Base-by-base conservation (phyloP, 2,888 invertebrate species). In the Pachycephus smyrnensis region DNA sequence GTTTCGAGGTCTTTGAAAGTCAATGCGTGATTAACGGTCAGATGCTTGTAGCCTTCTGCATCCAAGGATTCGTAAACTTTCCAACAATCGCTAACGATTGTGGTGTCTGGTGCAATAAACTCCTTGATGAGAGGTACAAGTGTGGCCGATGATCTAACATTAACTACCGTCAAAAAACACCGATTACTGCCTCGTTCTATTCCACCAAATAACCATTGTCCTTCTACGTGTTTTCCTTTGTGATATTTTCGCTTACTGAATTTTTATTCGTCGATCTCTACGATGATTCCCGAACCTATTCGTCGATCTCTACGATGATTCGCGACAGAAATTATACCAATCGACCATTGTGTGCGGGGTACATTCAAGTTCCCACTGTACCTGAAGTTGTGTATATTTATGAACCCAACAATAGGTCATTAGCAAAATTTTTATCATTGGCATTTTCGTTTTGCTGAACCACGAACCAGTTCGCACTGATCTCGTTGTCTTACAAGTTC, bases 191-290 rank as follows among this genome's bases (percentile, higher is more conserved):
- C 76, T 12, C 81, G 78, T 55, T 79, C 81, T 3, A 77, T 40
- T n/a, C 76, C 80, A 12, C 80, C 80, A 40, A 81, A 79, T 12
- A 81, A n/a, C n/a, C n/a, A n/a, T n/a, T n/a, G n/a, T n/a, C n/a
- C n/a, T n/a, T n/a, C n/a, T n/a, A n/a, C n/a, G n/a, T n/a, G n/a
- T n/a, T n/a, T n/a, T n/a, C n/a, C n/a, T n/a, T n/a, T n/a, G n/a
- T n/a, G n/a, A n/a, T n/a, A n/a, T n/a, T n/a, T n/a, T n/a, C n/a
- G n/a, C n/a, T n/a, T n/a, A n/a, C n/a, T n/a, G n/a, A n/a, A n/a
- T n/a, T n/a, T n/a, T n/a, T n/a, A n/a, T n/a, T n/a, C n/a, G n/a
- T n/a, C n/a, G n/a, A n/a, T n/a, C n/a, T n/a, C n/a, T n/a, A n/a
- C n/a, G n/a, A n/a, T n/a, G n/a, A n/a, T n/a, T n/a, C n/a, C n/a